Base-by-base conservation (phyloP, 2,113 vertebrate species). In the Orycteropus afer region DNA sequence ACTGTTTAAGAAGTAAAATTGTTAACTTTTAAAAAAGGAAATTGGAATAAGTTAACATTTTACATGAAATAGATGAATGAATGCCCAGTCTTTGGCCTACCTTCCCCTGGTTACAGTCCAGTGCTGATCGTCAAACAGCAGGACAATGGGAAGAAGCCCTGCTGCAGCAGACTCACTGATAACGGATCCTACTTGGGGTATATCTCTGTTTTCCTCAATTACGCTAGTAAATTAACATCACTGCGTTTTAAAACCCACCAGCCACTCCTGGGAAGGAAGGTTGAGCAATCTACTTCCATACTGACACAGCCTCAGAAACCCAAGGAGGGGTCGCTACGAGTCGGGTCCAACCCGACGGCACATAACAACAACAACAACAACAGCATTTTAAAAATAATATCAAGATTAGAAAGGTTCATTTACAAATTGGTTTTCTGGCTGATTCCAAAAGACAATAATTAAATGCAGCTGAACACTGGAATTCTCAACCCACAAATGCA, bases 401-500 rank as follows among this genome's bases (percentile, higher is more conserved):
- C 27, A 71, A 73, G 34, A 27, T 57, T 29, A 22, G 7, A 57
- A 63, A 57, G 12, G 6, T 49, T 86, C 27, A 42, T 71, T 77
- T 59, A 40, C 7, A 42, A n/a, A 61, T 71, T 20, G 42, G 73
- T 45, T 77, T 82, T 47, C 78, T 71, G 57, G 25, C 45, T 69
- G 79, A 47, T 63, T 89, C n/a, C 67, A 93, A 71, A 89, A 32
- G 32, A 61, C 40, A 78, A 86, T 81, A 55, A 25, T 25, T 12
- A 93, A 87, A 40, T 3, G 13, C 1, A 73, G 18, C 32, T 18
- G 37, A 59, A 69, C 8, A 11, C 12, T 34, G 18, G 25, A 69
- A 63, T 59, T 79, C 27, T 23, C 5, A 59, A 1, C 15, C 7
- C 34, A 15, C 34, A 40, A 18, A 57, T 1, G 7, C 6, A 7